These are phyloP conservation scores for Lamprotornis superbus DNA, from an alignment of 2,113 vertebrate genomes.

Conservation along the genomic window DNA sequence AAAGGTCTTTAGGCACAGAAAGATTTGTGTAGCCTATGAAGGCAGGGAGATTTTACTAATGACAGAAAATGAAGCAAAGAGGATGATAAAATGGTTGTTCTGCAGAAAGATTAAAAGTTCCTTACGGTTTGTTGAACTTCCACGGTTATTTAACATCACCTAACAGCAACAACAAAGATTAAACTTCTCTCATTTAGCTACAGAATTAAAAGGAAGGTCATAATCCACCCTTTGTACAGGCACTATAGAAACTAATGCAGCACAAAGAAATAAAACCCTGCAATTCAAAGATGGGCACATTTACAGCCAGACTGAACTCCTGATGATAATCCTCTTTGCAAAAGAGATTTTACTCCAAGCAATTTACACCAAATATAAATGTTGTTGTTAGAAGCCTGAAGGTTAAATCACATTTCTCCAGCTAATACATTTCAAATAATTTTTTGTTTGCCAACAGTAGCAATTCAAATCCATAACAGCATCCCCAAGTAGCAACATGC, in stretches of 20 bases:
- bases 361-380: constrained; percentile 22
- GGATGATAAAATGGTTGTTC: neutral
- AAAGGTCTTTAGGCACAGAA: neutral
- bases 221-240: neutral
- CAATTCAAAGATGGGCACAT: neutral
- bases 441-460: neutral
- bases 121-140: neutral
- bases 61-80: neutral
- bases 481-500: neutral
- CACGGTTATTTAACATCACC: neutral
- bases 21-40: neutral
- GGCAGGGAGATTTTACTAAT: neutral
- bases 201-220: constrained; percentile 8
- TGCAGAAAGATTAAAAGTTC: neutral
- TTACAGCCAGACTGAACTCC: constrained; percentile 2
- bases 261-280: neutral
- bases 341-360: neutral
- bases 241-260: neutral
- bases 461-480: neutral
- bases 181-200: neutral
- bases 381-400: neutral
- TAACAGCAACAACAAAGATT: neutral
- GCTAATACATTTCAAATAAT: neutral
- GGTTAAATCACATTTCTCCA: constrained; percentile 9
- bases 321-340: constrained; percentile 13